Evolutionary conservation across 2,113 vertebrate genomes (phyloP).

Genomic region (Spheniscus mendiculus): DNA sequence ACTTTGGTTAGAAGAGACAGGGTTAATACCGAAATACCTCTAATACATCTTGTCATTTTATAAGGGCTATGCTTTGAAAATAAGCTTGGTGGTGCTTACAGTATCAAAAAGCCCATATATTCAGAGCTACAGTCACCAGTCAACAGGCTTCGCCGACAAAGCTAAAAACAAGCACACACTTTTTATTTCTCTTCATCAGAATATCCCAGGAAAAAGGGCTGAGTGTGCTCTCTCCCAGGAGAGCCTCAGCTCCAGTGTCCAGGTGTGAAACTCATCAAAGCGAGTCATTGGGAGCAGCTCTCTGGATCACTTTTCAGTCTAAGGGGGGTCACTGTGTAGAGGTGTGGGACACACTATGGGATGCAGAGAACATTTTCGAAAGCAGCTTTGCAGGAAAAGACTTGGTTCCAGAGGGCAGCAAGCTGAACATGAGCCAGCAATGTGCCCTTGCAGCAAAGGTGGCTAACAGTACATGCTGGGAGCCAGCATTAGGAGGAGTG

Average conservation of each 20-base stretch:
- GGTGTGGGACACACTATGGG: not conserved
- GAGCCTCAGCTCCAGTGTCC: not conserved
- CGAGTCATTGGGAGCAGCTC: not conserved
- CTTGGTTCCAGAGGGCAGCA: not conserved
- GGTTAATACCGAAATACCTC: not conserved
- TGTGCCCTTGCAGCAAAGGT: not conserved
- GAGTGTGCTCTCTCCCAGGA: not conserved
- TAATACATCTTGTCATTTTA: not conserved
- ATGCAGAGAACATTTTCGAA: not conserved
- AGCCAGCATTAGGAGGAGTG: not conserved
- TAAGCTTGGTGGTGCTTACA: not conserved
- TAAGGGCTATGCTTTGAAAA: not conserved
- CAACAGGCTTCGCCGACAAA: not conserved
- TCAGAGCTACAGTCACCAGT: not conserved
- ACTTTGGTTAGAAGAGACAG: not conserved
- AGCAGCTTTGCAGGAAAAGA: not conserved
- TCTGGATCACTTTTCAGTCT: not conserved
- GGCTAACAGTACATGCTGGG: not conserved
- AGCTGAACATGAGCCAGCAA: not conserved
- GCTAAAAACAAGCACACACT: not conserved
- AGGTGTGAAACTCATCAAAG: not conserved
- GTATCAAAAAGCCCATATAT: not conserved
- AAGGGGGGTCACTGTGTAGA: too few relatives aligned
- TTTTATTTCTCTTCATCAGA: not conserved
- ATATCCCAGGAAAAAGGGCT: not conserved